phyloP scores from a whole-genome alignment of 1,140 invertebrate genomes.

The Drosophila miranda region DNA sequence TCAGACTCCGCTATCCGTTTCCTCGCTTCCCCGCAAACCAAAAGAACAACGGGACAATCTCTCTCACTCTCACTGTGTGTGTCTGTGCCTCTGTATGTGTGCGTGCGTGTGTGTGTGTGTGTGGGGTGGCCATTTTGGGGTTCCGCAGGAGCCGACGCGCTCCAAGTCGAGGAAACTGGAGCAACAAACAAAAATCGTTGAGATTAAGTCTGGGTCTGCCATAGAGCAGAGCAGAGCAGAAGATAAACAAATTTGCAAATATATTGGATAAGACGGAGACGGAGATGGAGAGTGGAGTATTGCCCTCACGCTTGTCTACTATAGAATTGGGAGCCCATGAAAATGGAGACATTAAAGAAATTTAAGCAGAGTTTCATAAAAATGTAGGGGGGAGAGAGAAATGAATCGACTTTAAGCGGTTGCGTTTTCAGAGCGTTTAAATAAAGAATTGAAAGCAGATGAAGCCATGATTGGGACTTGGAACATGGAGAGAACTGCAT shows the following conservation, averaged over 20 bases:
- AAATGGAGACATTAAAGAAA: slow-evolving; percentile 6
- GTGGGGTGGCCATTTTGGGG: slow-evolving; percentile 39
- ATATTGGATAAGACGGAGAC: neutral
- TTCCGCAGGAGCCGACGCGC: too few species aligned
- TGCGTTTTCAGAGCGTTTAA: too few species aligned
- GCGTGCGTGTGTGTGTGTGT: neutral
- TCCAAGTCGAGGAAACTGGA: slow-evolving; percentile 12
- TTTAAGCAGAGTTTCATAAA: neutral
- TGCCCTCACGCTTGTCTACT: neutral
- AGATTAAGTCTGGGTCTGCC: slow-evolving; percentile 15
- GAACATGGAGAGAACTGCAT: too few species aligned
- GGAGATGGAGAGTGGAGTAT: neutral
- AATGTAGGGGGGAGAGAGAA: too few species aligned
- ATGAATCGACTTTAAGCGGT: too few species aligned
- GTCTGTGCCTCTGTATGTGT: too few species aligned
- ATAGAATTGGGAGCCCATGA: neutral
- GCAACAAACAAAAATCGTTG: neutral
- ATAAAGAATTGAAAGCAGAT: too few species aligned
- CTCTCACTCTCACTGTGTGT: too few species aligned
- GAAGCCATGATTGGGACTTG: too few species aligned
- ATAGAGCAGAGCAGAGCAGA: neutral
- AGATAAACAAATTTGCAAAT: slow-evolving; percentile 18
- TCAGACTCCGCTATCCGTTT: too few species aligned
- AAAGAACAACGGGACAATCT: slow-evolving; percentile 8
- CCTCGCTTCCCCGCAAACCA: neutral